phyloP scores from a whole-genome alignment of 1,140 invertebrate species.

The Lucilia cuprina region DNA sequence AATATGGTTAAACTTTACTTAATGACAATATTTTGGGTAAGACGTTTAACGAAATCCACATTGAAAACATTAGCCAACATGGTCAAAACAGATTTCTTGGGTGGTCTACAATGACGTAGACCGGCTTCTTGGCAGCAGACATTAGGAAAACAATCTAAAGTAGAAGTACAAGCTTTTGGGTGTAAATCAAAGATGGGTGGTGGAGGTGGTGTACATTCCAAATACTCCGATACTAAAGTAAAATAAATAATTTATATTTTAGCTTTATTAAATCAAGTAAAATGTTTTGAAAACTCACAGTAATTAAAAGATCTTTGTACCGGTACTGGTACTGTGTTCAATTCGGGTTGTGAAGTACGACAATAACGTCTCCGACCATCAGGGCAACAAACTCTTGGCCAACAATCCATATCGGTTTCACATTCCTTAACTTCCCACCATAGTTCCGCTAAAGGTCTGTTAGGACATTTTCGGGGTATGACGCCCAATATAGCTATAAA shows the following conservation, averaged over 20 bases:
- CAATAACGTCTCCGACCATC: slow-evolving; percentile 72
- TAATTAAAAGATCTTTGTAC: slow-evolving; percentile 63
- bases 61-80: slow-evolving; percentile 68
- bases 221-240: slow-evolving; percentile 69
- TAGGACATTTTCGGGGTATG: slow-evolving; percentile 71
- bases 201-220: slow-evolving; percentile 76
- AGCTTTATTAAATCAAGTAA: background rate
- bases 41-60: slow-evolving; percentile 57
- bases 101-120: slow-evolving; percentile 72
- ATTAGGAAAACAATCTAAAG: slow-evolving; percentile 77
- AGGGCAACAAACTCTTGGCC: slow-evolving; percentile 75
- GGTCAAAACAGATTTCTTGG: slow-evolving; percentile 71
- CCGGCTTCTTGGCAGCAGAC: slow-evolving; percentile 76
- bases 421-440: slow-evolving; percentile 73
- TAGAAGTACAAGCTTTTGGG: slow-evolving; percentile 71
- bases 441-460: slow-evolving; percentile 70
- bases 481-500: slow-evolving; percentile 69
- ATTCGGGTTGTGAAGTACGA: slow-evolving; percentile 69
- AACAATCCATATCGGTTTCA: slow-evolving; percentile 71
- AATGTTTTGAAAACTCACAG: slow-evolving; percentile 55
- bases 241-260: slow-evolving; percentile 52
- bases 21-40: slow-evolving; percentile 61
- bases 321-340: slow-evolving; percentile 69
- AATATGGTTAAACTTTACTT: slow-evolving; percentile 44
- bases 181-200: slow-evolving; percentile 70